These are phyloP conservation scores for Actinernus sp. DNA, from an alignment of 92 coral and sea anemone species.

Conservation along the genomic window DNA sequence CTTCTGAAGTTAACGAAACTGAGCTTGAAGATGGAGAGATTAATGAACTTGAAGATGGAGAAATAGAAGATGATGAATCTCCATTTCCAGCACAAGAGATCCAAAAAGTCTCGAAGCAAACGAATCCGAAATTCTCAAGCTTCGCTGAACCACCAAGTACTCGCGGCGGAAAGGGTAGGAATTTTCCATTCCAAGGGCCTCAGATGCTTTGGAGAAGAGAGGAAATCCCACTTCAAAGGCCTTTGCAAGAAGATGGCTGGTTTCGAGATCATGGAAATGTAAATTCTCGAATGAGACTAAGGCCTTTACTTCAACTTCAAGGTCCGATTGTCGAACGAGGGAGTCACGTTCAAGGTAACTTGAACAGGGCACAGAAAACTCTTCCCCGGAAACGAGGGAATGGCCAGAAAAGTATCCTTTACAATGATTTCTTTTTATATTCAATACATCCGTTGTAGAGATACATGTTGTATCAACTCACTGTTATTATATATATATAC, in stretches of 20 bases:
- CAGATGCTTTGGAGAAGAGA: constrained; percentile 6
- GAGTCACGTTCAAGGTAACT: no score
- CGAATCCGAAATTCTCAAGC: no score
- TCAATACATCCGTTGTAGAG: no score
- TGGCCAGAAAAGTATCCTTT: no score
- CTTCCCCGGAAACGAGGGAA: no score
- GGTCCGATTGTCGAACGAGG: not conserved
- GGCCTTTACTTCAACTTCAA: not conserved
- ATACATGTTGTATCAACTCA: no score
- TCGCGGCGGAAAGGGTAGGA: not conserved
- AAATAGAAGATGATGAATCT: constrained; percentile 86
- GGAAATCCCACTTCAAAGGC: constrained; percentile 1
- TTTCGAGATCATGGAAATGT: not conserved
- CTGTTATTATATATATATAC: no score
- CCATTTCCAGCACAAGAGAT: no score
- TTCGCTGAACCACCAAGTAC: not conserved
- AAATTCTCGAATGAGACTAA: not conserved
- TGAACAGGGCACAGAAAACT: no score
- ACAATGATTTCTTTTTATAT: no score
- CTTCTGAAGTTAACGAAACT: constrained; percentile 27
- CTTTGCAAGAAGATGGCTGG: constrained; percentile 5
- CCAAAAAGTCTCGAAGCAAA: no score
- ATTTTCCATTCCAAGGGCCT: constrained; percentile 7
- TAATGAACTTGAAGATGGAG: constrained; percentile 96
- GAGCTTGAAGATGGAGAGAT: constrained; percentile 99